phyloP scores from a whole-genome alignment of 2,797 vertebrate species.

The Rallus crepitans region DNA sequence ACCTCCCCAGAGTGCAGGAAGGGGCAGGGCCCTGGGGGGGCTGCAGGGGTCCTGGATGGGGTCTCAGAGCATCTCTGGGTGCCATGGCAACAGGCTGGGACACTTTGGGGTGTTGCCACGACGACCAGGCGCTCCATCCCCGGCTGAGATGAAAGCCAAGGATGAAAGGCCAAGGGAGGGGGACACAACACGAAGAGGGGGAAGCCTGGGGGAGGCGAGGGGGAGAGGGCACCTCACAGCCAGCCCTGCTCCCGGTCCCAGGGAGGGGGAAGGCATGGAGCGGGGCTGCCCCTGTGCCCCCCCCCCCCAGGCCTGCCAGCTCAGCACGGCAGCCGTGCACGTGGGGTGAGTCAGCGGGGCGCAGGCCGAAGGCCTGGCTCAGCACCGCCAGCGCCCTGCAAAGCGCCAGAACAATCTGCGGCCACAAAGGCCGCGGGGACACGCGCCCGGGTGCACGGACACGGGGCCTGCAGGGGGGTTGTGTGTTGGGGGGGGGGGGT shows the following conservation, averaged over 20 bases:
- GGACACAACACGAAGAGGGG: too few species aligned
- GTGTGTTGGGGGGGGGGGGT: too few species aligned
- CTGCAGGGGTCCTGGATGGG: not conserved
- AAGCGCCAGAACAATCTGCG: conserved; percentile 73
- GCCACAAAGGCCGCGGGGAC: not conserved
- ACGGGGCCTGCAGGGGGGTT: too few species aligned
- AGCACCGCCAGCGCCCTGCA: conserved; percentile 68
- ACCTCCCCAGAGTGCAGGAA: not conserved
- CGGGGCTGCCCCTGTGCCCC: not conserved
- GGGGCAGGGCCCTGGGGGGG: not conserved
- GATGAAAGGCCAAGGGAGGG: not conserved
- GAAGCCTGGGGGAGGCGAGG: too few species aligned
- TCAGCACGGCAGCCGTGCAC: not conserved
- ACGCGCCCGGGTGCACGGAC: not conserved
- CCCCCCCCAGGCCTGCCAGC: not conserved
- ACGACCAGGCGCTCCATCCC: not conserved
- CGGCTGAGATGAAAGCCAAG: not conserved
- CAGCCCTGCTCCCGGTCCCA: not conserved
- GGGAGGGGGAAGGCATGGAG: too few species aligned
- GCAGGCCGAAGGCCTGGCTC: conserved; percentile 1
- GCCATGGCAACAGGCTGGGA: not conserved
- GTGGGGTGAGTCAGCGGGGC: not conserved
- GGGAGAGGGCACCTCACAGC: not conserved
- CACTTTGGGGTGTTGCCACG: conserved; percentile 14
- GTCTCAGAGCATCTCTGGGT: not conserved